Evolutionary conservation across 2,113 vertebrate genomes (phyloP), one percentile per base, ranked within the genome.

Genomic region (Pungitius pungitius): DNA sequence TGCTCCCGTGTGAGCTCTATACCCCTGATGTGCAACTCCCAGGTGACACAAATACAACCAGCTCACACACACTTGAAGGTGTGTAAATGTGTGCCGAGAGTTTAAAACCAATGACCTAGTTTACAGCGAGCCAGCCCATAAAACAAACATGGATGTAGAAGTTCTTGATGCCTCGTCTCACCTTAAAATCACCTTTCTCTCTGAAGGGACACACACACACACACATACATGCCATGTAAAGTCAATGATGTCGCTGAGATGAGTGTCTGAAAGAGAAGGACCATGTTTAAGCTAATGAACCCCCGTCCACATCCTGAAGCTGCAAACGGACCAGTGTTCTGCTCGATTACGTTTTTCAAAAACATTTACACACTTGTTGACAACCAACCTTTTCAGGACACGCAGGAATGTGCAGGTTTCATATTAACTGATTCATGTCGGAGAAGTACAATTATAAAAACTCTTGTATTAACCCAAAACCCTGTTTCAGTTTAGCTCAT

Each of bases 141-240:
- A 90, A 85, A 63, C 79, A 90, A 85, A 90, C 62, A 47, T 18
- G 66, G 30, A 56, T 65, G 81, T 82, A 87, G 2, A 30, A 86
- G 39, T 55, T 64, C 62, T 43, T 18, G 42, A 43, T 5, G 55
- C 67, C 54, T 61, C 11, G 9, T 69, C 76, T 73, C 65, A 56
- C 69, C 76, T 62, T 13, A 47, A 33, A 18, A 15, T 69, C 73
- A 68, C 79, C 84, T 67, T 60, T n/a, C 17, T 68, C 56, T 60
- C 30, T 43, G 11, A 78, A 83, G 78, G 40, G 2, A 30, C 30
- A 30, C 30, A 30, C 30, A 30, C 30, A 30, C 30, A 30, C 30
- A 30, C 30, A 30, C 2, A 30, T 5, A 30, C 61, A 60, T 49
- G 35, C n/a, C 0, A 67, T 70, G 78, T 62, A 86, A 67, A 30